Conservation (phyloP, 1,140 invertebrate species). For the Drosophila melanica region DNA sequence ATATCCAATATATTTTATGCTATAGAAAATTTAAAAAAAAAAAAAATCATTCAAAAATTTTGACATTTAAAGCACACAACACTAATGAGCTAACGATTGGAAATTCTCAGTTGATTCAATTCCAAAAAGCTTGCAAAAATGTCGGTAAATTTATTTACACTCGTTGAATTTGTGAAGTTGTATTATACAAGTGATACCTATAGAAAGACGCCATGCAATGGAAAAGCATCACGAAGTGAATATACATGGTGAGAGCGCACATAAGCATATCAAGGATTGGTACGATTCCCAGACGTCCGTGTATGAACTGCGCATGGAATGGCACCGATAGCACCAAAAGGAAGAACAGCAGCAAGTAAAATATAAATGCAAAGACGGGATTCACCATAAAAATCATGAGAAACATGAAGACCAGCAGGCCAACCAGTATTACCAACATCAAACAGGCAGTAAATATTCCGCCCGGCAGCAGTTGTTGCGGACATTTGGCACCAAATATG, state of each 20-base stretch:
- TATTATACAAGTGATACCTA: neutral
- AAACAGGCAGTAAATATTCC: neutral
- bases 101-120: neutral
- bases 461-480: constrained; percentile 2
- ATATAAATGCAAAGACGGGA: neutral
- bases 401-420: neutral
- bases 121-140: neutral
- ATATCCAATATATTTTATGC: no score
- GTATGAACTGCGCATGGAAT: constrained; percentile 19
- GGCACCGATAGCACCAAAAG: neutral
- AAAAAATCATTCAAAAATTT: neutral
- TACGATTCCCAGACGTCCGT: constrained; percentile 14
- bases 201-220: neutral
- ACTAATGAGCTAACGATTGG: neutral
- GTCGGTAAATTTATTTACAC: neutral
- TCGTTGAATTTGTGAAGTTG: neutral
- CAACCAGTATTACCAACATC: neutral
- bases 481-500: constrained; percentile 14
- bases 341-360: neutral
- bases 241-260: neutral
- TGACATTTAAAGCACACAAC: neutral
- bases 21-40: neutral
- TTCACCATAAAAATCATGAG: neutral
- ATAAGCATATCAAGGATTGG: neutral
- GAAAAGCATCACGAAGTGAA: neutral